A percentile compares a stretch with the other conserved stretches of the same genome.
Evolutionary conservation across 2,113 vertebrate genomes (phyloP).

Genomic region (Irena cyanogastra): DNA sequence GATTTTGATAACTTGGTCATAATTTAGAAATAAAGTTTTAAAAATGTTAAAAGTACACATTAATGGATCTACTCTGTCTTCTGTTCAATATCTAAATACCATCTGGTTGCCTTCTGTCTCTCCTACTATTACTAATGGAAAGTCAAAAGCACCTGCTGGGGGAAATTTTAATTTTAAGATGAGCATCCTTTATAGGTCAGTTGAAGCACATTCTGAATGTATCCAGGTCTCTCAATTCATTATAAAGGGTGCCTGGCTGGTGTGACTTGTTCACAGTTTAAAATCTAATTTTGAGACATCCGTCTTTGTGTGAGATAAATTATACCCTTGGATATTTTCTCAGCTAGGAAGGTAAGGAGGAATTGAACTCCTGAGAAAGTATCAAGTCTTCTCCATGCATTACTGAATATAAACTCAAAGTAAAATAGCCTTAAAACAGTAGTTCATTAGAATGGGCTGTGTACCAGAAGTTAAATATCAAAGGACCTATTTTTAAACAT

Average conservation of each 20-base stretch:
- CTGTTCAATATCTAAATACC: background rate
- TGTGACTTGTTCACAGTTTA: background rate
- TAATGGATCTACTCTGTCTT: background rate
- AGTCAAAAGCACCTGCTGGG: slow-evolving; percentile 31
- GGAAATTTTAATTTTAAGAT: slow-evolving; percentile 32
- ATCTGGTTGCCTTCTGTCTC: slow-evolving; percentile 26
- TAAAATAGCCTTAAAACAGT: background rate
- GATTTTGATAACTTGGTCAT: background rate
- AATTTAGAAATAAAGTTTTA: background rate
- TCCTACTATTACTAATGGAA: background rate
- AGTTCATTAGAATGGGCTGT: background rate
- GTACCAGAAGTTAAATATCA: slow-evolving; percentile 11
- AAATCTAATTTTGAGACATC: slow-evolving; percentile 11
- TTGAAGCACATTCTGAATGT: background rate
- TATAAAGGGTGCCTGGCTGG: background rate
- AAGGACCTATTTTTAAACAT: slow-evolving; percentile 34
- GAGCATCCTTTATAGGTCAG: slow-evolving; percentile 2
- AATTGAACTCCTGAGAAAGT: background rate
- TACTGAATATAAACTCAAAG: background rate
- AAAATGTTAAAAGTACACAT: background rate
- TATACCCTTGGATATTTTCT: background rate
- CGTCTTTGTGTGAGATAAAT: background rate
- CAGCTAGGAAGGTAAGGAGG: background rate
- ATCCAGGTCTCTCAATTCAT: background rate
- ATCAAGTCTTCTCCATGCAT: background rate